Conservation (phyloP, 1,140 invertebrate genomes). For the Andricus grossulariae region DNA sequence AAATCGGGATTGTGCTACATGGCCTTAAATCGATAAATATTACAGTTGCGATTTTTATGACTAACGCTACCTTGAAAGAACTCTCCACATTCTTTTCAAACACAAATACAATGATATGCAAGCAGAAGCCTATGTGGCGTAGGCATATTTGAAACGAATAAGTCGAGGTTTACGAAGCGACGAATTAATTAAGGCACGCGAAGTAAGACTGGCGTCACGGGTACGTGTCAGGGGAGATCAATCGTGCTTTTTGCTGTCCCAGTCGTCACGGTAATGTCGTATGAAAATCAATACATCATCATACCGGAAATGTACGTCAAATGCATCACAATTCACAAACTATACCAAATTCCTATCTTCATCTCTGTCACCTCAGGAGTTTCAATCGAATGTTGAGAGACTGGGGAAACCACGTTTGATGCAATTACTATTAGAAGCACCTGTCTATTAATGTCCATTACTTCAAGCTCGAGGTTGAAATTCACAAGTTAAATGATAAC, state of each 20-base stretch:
- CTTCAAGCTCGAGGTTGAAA: not conserved
- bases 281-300: conserved; percentile 10
- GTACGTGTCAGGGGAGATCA: conserved; percentile 16
- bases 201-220: conserved; percentile 3
- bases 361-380: not conserved
- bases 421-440: not conserved
- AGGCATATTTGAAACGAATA: too few species aligned
- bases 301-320: not conserved
- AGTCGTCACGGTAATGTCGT: not conserved
- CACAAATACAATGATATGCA: too few species aligned
- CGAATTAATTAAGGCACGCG: not conserved
- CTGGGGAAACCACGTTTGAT: not conserved
- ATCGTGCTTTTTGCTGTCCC: not conserved
- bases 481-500: not conserved
- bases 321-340: conserved; percentile 1
- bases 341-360: conserved; percentile 19
- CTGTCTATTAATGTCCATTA: not conserved
- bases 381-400: conserved; percentile 5
- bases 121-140: too few species aligned
- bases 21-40: too few species aligned
- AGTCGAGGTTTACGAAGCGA: not conserved
- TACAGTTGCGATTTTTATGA: too few species aligned
- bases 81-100: too few species aligned
- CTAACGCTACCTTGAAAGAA: too few species aligned
- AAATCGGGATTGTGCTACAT: too few species aligned